phyloP scores from a whole-genome alignment of 2,888 invertebrate genomes.

The Dyspetes luteomarginatus region DNA sequence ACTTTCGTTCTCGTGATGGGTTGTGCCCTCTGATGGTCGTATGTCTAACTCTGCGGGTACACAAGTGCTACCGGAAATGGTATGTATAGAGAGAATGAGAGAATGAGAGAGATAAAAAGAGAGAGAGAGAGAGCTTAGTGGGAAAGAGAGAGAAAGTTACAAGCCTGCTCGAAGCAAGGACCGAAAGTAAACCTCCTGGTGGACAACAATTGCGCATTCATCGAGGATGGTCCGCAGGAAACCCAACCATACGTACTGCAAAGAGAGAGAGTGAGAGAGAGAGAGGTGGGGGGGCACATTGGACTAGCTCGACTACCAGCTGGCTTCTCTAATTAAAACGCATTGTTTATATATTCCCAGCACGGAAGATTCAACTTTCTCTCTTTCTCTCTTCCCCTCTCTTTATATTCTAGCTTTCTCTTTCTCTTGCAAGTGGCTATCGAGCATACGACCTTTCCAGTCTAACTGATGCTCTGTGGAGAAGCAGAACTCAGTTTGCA shows the following conservation, averaged over 20 bases:
- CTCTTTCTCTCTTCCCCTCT: conserved; percentile 13
- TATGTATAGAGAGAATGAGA: conserved; percentile 29
- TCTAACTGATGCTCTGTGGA: conserved; percentile 49
- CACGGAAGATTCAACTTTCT: conserved; percentile 70
- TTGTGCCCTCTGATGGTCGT: conserved; percentile 30
- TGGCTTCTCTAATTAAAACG: conserved; percentile 80
- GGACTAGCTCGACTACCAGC: conserved; percentile 58
- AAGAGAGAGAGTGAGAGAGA: conserved; percentile 6
- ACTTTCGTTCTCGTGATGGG: conserved; percentile 32
- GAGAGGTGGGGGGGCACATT: conserved; percentile 19
- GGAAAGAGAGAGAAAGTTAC: conserved; percentile 9
- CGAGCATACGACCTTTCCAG: conserved; percentile 55
- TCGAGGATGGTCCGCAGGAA: conserved; percentile 62
- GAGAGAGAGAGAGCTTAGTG: conserved; percentile 1
- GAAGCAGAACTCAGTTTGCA: conserved; percentile 10
- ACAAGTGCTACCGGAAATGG: conserved; percentile 63
- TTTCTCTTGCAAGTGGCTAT: conserved; percentile 40
- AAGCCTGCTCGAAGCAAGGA: conserved; percentile 36
- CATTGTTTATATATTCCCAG: conserved; percentile 81
- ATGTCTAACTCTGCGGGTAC: conserved; percentile 50
- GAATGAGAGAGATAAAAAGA: conserved; percentile 17
- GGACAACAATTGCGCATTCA: conserved; percentile 74
- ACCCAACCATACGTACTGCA: conserved; percentile 17
- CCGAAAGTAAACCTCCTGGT: conserved; percentile 56
- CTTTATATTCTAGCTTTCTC: conserved; percentile 45